Base-by-base conservation (phyloP, 2,797 vertebrate species). In the Hozukius guyotensis region DNA sequence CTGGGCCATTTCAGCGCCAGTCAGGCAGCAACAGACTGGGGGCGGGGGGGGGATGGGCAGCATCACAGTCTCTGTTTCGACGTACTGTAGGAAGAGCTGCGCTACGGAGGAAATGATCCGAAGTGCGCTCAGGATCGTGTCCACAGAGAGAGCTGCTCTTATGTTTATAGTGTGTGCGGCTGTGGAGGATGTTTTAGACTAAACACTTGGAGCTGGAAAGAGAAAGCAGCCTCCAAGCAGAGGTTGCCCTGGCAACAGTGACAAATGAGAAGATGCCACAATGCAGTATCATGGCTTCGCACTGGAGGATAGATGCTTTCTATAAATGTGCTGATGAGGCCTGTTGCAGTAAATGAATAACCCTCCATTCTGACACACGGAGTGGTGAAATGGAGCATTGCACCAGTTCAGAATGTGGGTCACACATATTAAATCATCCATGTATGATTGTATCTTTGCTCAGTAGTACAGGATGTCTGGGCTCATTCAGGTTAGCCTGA, bases 351-450 rank as follows among this genome's bases (percentile, higher is more conserved):
- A 67, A 74, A 68, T 59, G 76, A 82, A 80, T 38, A 68, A 32
- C 59, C 24, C 52, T 80, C 59, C 27, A 29, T 29, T 27, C 27
- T 62, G 80, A 78, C 67, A 79, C 62, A 42, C 57, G 10, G 5
- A 75, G 74, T 84, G 83, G 81, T 83, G 84, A 86, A 87, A 14
- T 65, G 63, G 79, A 83, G 84, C 81, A 56, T 31, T 81, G 75
- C 81, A 83, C 78, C 77, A 53, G 69, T 83, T 66, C 72, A 88
- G 83, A 90, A 94, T 93, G 78, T 93, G 89, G 92, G 93, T 93
- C 92, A 93, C 84, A 88, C 92, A 83, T 79, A 83, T 82, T 61
- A 87, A 90, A 85, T 88, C 89, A 89, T 81, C 85, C 88, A 83
- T 90, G 87, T 80, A 36, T 80, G 81, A 91, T 84, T 68, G 29